A percentile compares a stretch with the other conserved stretches of the same genome.
Conservation (phyloP, 2,113 vertebrate species). For the Carlito syrichta region DNA sequence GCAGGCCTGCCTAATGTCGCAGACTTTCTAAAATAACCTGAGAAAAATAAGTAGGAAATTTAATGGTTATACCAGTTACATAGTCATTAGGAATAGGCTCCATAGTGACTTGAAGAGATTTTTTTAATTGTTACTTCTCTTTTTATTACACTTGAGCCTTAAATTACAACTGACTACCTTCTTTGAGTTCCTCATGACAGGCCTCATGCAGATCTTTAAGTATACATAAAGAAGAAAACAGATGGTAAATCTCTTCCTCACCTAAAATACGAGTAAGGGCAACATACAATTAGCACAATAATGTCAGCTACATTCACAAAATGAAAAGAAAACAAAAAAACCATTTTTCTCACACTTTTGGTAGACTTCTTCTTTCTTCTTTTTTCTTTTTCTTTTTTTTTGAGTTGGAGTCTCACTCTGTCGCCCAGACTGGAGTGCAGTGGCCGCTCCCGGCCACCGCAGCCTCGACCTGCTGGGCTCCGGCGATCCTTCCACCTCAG, state of each 20-base stretch:
- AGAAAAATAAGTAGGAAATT: constrained; percentile 31
- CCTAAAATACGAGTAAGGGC: not conserved
- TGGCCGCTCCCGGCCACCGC: too few species aligned
- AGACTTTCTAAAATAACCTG: constrained; percentile 19
- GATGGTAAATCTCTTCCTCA: constrained; percentile 33
- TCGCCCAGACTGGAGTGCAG: too few species aligned
- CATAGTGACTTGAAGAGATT: constrained; percentile 43
- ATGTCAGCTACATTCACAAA: not conserved
- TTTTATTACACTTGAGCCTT: constrained; percentile 43
- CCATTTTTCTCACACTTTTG: not conserved
- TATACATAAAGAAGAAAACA: constrained; percentile 33
- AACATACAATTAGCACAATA: not conserved
- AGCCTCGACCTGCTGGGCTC: too few species aligned
- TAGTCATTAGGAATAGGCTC: not conserved
- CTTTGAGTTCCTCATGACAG: not conserved
- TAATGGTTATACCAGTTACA: not conserved
- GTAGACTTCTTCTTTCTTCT: too few species aligned
- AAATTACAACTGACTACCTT: constrained; percentile 54
- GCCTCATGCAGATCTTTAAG: constrained; percentile 35
- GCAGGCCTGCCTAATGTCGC: not conserved
- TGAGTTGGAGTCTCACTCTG: too few species aligned
- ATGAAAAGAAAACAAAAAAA: too few species aligned
- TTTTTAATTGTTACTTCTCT: constrained; percentile 64
- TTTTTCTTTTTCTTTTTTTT: too few species aligned
- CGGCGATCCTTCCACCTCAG: too few species aligned